Conservation (phyloP, 2,797 vertebrate genomes). For the Anas bahamensis region DNA sequence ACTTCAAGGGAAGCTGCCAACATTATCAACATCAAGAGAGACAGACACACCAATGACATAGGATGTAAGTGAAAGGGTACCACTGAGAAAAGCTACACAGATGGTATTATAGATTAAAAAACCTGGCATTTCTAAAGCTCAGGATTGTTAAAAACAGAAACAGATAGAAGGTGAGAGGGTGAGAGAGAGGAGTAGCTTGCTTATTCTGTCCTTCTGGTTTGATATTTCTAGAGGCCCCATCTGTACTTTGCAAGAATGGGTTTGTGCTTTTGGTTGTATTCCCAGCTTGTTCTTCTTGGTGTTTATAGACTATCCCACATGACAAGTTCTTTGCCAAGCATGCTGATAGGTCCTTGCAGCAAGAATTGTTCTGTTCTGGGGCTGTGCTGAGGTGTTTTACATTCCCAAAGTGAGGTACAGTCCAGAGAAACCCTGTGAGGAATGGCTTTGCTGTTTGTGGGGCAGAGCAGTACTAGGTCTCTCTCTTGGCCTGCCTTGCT, state of each 20-base stretch:
- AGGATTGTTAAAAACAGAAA: constrained; percentile 3
- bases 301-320: constrained; percentile 36
- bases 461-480: neutral
- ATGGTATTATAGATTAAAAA: constrained; percentile 52
- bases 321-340: constrained; percentile 12
- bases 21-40: constrained; percentile 41
- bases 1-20: constrained; percentile 32
- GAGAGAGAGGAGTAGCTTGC: neutral
- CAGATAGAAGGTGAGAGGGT: neutral
- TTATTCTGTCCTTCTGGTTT: neutral
- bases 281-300: constrained; percentile 20
- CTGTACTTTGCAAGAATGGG: constrained; percentile 1
- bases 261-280: constrained; percentile 51
- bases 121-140: constrained; percentile 36
- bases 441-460: constrained; percentile 6
- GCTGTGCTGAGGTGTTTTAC: neutral
- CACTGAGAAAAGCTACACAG: constrained; percentile 35
- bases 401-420: constrained; percentile 33
- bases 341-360: neutral
- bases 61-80: constrained; percentile 1
- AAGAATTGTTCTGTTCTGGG: constrained; percentile 23
- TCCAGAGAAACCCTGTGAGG: neutral
- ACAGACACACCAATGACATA: constrained; percentile 35
- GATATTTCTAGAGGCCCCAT: constrained; percentile 29
- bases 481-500: neutral